A percentile compares a stretch with the other conserved stretches of the same genome.
Conservation (phyloP, 2,113 vertebrate genomes). For the Gasterosteus aculeatus region DNA sequence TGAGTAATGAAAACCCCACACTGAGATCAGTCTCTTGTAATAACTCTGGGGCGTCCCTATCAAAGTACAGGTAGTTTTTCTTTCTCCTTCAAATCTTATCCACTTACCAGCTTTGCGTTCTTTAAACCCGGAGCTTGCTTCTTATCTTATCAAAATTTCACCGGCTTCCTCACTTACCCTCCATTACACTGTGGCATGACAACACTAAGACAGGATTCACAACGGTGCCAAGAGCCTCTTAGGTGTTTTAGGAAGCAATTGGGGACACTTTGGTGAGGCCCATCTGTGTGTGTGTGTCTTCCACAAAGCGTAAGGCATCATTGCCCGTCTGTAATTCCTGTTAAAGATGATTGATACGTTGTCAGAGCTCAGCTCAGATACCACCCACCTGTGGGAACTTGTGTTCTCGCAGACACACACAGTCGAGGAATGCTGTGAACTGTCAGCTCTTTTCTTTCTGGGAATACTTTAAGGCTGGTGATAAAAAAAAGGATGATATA, state of each 20-base stretch:
- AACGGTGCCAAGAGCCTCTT: neutral
- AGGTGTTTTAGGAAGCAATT: neutral
- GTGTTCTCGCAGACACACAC: slow-evolving; percentile 6
- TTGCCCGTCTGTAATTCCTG: slow-evolving; percentile 13
- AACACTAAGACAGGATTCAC: neutral
- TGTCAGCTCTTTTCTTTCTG: neutral
- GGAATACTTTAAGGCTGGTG: slow-evolving; percentile 4
- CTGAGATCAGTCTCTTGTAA: no score
- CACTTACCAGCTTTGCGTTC: neutral
- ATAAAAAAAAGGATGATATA: neutral
- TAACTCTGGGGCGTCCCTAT: no score
- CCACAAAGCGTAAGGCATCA: neutral
- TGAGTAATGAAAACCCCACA: no score
- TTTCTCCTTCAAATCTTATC: neutral
- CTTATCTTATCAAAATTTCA: neutral
- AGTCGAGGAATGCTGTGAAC: neutral
- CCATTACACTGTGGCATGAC: neutral
- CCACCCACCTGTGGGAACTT: slow-evolving; percentile 49
- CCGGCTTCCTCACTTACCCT: neutral
- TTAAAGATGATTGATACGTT: slow-evolving; percentile 35
- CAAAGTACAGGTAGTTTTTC: neutral
- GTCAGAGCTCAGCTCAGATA: slow-evolving; percentile 14
- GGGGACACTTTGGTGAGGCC: neutral
- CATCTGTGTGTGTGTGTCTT: neutral
- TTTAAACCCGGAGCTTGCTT: neutral